Percentiles rank a stretch among this genome's conserved stretches.
Evolutionary conservation across 2,888 invertebrate species (phyloP).

Genomic region (Oxyteleia sp.): DNA sequence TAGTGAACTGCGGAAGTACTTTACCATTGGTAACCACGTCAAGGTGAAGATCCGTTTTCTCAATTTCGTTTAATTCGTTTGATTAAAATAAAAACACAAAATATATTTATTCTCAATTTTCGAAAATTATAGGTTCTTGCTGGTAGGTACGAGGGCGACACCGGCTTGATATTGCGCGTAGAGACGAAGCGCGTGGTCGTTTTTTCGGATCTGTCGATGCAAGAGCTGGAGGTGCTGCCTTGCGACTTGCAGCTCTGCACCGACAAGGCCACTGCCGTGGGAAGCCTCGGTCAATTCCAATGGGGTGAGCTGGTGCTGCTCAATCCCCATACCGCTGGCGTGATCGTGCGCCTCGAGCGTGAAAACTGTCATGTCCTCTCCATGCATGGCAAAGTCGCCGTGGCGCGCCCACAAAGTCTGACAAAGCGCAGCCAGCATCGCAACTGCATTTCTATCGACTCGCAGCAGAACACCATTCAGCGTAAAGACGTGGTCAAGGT

Average conservation of each 20-base stretch:
- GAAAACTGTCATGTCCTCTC: conserved; percentile 99
- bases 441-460: conserved; percentile 97
- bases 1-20: conserved; percentile 96
- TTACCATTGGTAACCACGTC: conserved; percentile 99
- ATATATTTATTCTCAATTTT: too few relatives aligned
- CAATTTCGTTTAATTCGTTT: too few relatives aligned
- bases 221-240: conserved; percentile 97
- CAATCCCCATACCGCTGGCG: conserved; percentile 98
- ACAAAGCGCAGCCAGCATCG: conserved; percentile 96
- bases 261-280: conserved; percentile 99
- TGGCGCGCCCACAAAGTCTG: conserved; percentile 96
- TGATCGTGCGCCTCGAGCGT: conserved; percentile 98
- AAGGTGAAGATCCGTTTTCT: conserved; percentile 91
- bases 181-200: conserved; percentile 97
- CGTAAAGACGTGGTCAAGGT: too few relatives aligned
- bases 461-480: conserved; percentile 92
- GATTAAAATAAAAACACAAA: too few relatives aligned
- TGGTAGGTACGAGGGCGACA: conserved; percentile 98
- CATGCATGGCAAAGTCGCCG: conserved; percentile 98
- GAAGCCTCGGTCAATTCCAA: conserved; percentile 99
- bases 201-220: conserved; percentile 99
- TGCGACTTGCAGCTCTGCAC: conserved; percentile 98
- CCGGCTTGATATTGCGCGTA: conserved; percentile 98
- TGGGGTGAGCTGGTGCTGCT: conserved; percentile 99
- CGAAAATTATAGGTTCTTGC: conserved; percentile 87